These are phyloP conservation scores for Leptodactylus fallax DNA, from an alignment of 2,797 vertebrate species.

Conservation along the genomic window DNA sequence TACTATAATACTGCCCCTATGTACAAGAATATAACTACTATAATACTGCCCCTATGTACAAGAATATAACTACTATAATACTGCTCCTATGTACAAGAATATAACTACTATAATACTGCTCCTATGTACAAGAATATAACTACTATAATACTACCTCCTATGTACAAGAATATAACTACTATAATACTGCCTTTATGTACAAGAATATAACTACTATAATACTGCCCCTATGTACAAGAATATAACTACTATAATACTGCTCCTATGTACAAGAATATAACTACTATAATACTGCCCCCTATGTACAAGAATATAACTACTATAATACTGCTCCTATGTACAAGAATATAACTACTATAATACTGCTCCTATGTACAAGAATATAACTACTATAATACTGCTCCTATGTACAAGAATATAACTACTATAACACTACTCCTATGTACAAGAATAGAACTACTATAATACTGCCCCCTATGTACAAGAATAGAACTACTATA, in stretches of 20 bases:
- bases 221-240: too few species aligned
- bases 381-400: not conserved
- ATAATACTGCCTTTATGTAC: not conserved
- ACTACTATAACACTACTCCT: not conserved
- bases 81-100: not conserved
- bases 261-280: not conserved
- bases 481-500: too few species aligned
- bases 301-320: not conserved
- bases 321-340: conserved; percentile 1
- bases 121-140: conserved; percentile 11
- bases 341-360: conserved; percentile 1
- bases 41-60: too few species aligned
- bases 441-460: not conserved
- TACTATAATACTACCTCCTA: not conserved
- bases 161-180: not conserved
- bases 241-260: too few species aligned
- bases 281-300: conserved; percentile 3
- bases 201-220: too few species aligned
- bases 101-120: conserved; percentile 9
- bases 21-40: too few species aligned
- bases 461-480: not conserved
- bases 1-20: too few species aligned
- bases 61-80: not conserved
- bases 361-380: not conserved
- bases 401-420: not conserved